phyloP scores from a whole-genome alignment of 2,797 vertebrate genomes.

The Gastrophryne carolinensis region DNA sequence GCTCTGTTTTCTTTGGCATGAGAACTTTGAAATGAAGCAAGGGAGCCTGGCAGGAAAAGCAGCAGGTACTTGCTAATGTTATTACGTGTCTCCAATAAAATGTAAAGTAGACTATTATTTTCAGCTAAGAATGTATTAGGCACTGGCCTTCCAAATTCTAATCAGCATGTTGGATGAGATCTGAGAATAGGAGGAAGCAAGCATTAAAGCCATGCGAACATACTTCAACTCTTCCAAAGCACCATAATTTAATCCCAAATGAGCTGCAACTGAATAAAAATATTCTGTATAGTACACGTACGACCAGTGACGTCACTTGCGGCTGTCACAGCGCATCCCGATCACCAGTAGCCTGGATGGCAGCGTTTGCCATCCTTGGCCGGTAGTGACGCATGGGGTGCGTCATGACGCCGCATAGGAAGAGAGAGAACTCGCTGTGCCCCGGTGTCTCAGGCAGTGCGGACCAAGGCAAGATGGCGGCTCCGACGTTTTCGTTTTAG shows the following conservation, averaged over 20 bases:
- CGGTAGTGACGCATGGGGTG: too few relatives aligned
- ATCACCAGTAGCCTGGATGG: too few relatives aligned
- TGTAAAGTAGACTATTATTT: constrained; percentile 25
- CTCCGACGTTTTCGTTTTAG: too few relatives aligned
- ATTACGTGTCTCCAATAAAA: constrained; percentile 29
- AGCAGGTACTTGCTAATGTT: constrained; percentile 19
- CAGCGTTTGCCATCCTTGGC: too few relatives aligned
- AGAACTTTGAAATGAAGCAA: background rate
- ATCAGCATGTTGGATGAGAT: constrained; percentile 23
- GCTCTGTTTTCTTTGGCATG: constrained; percentile 23
- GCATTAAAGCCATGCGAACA: background rate
- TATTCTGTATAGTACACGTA: too few relatives aligned
- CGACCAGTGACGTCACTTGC: too few relatives aligned
- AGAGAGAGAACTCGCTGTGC: too few relatives aligned
- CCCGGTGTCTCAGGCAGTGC: too few relatives aligned
- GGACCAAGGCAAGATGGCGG: too few relatives aligned
- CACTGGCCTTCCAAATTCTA: constrained; percentile 30
- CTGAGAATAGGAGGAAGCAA: background rate
- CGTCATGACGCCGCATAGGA: too few relatives aligned
- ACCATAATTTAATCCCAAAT: background rate
- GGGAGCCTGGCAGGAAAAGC: constrained; percentile 25
- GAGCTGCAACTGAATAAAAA: background rate
- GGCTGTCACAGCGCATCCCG: too few relatives aligned
- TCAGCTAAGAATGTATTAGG: constrained; percentile 24
- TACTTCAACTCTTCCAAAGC: background rate